Base-by-base conservation (phyloP, 2,797 vertebrate species). In the Chlorospingus semifuscus region DNA sequence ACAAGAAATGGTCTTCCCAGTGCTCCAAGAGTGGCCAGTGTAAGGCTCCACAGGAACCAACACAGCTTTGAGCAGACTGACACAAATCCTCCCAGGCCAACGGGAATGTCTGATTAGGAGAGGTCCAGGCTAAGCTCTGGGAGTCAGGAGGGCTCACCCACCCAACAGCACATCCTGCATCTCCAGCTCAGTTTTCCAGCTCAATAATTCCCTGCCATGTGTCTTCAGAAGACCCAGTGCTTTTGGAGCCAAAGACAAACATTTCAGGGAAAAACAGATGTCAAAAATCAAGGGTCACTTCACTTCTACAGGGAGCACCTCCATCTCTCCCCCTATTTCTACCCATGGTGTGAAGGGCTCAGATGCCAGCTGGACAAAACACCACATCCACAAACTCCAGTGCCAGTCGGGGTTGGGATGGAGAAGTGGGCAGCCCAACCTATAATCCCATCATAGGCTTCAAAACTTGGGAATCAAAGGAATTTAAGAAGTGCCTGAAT, bases 161-260 rank as follows among this genome's bases (percentile, higher is more conserved):
- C 15, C 55, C 47, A 19, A 26, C 0, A 0, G 36, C 63, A 70
- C 12, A 49, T n/a, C 12, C 37, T 32, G 42, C 23, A 47, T 30
- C 82, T 84, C 50, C 32, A 61, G 39, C n/a, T 53, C 39, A 8
- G 4, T 59, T 15, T 52, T 34, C 17, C 47, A 63, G 30, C 29
- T 64, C 50, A 30, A 0, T 52, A 68, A 57, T 79, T 72, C 50
- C 23, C 29, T 49, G 8, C 9, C 15, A 3, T 2, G 1, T 78
- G 39, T 77, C 47, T 21, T 79, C 64, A 70, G 29, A 87, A 57
- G 13, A 53, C 23, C 22, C 19, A 4, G 15, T 11, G 27, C 9
- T 87, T 39, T 49, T 2, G 6, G 15, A 79, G 42, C 0, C 0
- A 44, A 89, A 91, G 13, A 10, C 11, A 53, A 85, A 49, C 3